These are phyloP conservation scores for Archilochus colubris DNA, from an alignment of 2,113 vertebrate species.

Conservation along the genomic window DNA sequence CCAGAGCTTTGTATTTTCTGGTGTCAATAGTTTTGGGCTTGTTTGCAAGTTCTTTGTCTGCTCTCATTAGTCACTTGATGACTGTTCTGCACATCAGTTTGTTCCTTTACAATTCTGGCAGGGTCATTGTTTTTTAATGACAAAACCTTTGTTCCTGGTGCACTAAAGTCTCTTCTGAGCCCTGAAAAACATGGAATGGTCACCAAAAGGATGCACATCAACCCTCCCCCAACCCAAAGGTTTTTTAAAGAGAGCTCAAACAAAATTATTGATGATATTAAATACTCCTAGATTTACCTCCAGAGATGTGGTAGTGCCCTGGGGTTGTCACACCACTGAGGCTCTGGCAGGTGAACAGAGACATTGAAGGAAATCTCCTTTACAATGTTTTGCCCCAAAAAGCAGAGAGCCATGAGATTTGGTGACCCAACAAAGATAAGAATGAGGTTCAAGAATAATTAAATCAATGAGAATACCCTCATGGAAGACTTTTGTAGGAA, in stretches of 20 bases:
- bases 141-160: not conserved
- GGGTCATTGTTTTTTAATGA: slow-evolving; percentile 18
- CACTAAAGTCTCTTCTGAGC: not conserved
- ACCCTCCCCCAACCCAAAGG: rapidly evolving
- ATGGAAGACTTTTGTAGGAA: not conserved
- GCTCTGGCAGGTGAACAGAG: not conserved
- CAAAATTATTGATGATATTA: not conserved
- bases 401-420: not conserved
- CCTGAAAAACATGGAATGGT: not conserved
- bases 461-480: not conserved
- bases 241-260: not conserved
- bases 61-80: slow-evolving; percentile 14
- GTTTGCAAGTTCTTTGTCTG: slow-evolving; percentile 40
- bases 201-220: not conserved
- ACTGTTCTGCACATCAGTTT: slow-evolving; percentile 22
- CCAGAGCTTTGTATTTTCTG: not conserved
- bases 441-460: not conserved
- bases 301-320: not conserved
- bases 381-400: not conserved
- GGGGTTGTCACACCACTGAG: not conserved
- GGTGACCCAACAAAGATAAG: too few species aligned
- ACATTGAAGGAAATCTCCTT: not conserved
- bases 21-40: slow-evolving; percentile 14
- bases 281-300: not conserved
- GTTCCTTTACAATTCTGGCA: not conserved